Evolutionary conservation across 2,113 vertebrate genomes (phyloP).

Genomic region (Myotis lucifugus): DNA sequence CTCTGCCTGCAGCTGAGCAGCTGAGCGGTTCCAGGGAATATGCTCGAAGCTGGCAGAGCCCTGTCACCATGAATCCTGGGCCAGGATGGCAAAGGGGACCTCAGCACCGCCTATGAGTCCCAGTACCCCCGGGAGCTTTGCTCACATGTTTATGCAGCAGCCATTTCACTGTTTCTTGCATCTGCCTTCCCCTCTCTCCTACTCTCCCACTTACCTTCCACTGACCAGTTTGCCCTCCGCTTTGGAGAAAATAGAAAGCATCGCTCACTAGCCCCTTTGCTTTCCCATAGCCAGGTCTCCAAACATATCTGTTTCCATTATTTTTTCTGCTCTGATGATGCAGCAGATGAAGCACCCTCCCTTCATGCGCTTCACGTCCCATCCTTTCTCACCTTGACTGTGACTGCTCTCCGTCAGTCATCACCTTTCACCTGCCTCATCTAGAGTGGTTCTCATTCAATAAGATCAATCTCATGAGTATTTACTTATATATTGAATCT

Average conservation of each 20-base stretch:
- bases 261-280: background rate
- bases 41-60: background rate
- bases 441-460: background rate
- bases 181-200: background rate
- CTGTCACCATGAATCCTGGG: background rate
- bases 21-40: background rate
- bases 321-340: background rate
- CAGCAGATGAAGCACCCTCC: background rate
- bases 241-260: conserved; percentile 20
- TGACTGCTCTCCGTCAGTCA: background rate
- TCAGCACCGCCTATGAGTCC: background rate
- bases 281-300: background rate
- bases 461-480: background rate
- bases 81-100: background rate
- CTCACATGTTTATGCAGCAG: background rate
- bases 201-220: background rate
- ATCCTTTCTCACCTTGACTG: background rate
- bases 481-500: background rate
- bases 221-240: background rate
- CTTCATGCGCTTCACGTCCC: background rate
- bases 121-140: background rate
- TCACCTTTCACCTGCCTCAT: background rate
- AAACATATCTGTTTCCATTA: background rate
- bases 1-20: background rate
- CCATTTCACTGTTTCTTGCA: background rate